phyloP scores from a whole-genome alignment of 2,888 invertebrate genomes.

The Neoaliturus tenellus region DNA sequence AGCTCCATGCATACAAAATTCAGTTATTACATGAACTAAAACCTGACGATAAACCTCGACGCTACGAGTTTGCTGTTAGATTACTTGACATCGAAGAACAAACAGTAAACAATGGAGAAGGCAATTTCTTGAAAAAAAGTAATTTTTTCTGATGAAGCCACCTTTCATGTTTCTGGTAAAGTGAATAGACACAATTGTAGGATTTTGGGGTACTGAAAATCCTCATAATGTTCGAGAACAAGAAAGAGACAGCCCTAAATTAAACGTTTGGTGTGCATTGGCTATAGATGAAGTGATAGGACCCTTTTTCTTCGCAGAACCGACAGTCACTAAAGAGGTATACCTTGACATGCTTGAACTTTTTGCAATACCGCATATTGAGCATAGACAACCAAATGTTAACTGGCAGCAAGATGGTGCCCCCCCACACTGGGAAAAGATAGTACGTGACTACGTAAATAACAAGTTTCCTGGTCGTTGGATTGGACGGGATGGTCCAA shows the following conservation, averaged over 20 bases:
- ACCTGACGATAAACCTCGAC: conserved; percentile 40
- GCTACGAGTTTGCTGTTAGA: neutral
- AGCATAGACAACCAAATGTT: conserved; percentile 14
- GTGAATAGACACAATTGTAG: neutral
- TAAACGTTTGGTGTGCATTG: conserved; percentile 34
- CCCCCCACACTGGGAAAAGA: conserved; percentile 13
- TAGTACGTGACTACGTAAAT: neutral
- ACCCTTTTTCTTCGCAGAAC: neutral
- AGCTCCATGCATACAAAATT: conserved; percentile 25
- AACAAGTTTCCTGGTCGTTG: conserved; percentile 7
- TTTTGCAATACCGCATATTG: conserved; percentile 21
- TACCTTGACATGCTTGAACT: conserved; percentile 20
- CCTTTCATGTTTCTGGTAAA: conserved; percentile 33
- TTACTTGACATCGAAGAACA: neutral
- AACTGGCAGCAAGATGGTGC: conserved; percentile 29
- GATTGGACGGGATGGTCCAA: conserved; percentile 25
- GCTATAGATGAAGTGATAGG: conserved; percentile 19
- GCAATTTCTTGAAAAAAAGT: conserved; percentile 1
- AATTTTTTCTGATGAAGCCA: neutral
- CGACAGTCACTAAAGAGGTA: neutral
- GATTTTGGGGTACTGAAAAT: conserved; percentile 40
- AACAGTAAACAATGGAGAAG: neutral
- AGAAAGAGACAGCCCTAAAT: conserved; percentile 36
- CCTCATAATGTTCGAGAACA: conserved; percentile 43
- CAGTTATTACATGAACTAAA: conserved; percentile 21